phyloP scores from a whole-genome alignment of 2,888 invertebrate genomes.

The Conistra vaccinii region DNA sequence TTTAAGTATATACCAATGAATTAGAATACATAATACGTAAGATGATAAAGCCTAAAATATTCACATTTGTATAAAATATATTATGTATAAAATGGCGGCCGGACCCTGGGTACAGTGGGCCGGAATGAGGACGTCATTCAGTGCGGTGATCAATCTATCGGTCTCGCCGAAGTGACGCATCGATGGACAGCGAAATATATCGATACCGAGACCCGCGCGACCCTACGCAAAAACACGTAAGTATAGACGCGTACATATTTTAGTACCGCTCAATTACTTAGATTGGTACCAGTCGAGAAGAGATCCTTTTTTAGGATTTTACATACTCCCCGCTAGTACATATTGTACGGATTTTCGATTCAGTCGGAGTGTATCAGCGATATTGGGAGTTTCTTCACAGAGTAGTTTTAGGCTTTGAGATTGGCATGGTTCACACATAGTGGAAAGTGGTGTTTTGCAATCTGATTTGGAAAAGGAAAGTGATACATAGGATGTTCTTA shows the following conservation, averaged over 20 bases:
- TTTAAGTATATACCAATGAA: slow-evolving; percentile 3
- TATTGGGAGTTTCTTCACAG: slow-evolving; percentile 44
- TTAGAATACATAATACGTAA: slow-evolving; percentile 8
- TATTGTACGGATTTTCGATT: slow-evolving; percentile 62
- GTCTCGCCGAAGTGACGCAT: slow-evolving; percentile 80
- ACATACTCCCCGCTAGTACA: slow-evolving; percentile 57
- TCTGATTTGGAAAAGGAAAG: slow-evolving; percentile 25
- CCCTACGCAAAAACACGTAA: slow-evolving; percentile 72
- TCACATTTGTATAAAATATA: slow-evolving; percentile 51
- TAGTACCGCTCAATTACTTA: slow-evolving; percentile 69
- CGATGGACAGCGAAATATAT: slow-evolving; percentile 84
- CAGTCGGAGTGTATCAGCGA: slow-evolving; percentile 40
- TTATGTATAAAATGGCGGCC: slow-evolving; percentile 52
- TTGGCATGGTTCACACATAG: slow-evolving; percentile 36
- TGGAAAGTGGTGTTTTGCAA: slow-evolving; percentile 19
- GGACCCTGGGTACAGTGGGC: slow-evolving; percentile 68
- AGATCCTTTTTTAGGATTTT: slow-evolving; percentile 58
- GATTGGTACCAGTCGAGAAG: slow-evolving; percentile 63
- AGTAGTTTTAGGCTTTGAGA: slow-evolving; percentile 38
- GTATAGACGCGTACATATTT: slow-evolving; percentile 69
- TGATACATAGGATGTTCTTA: background rate
- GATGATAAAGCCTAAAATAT: slow-evolving; percentile 41
- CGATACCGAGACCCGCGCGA: slow-evolving; percentile 76
- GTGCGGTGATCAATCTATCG: slow-evolving; percentile 86
- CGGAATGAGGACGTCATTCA: slow-evolving; percentile 82